Evolutionary conservation across 1,140 invertebrate genomes (phyloP).

Genomic region (Heliconius melpomene): DNA sequence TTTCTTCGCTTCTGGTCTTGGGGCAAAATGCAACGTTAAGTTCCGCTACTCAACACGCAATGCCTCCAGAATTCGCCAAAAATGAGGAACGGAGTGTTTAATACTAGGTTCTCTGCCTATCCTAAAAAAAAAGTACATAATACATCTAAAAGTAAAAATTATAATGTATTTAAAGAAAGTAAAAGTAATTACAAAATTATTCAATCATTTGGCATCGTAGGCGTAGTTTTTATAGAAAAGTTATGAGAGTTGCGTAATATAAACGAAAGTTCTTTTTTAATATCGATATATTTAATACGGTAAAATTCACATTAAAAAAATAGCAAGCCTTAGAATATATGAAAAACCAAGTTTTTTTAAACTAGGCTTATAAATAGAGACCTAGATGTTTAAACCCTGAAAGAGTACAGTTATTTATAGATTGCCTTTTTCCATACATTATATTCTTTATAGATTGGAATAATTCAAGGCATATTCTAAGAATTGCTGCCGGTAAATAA

Average conservation of each 20-base stretch:
- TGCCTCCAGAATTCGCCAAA: too few relatives aligned
- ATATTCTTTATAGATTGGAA: slow-evolving; percentile 31
- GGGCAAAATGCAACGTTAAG: too few relatives aligned
- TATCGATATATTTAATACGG: neutral
- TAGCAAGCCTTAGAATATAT: too few relatives aligned
- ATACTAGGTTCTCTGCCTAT: too few relatives aligned
- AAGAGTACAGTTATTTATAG: too few relatives aligned
- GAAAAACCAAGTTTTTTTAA: neutral
- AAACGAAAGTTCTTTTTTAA: neutral
- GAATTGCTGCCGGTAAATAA: slow-evolving; percentile 51
- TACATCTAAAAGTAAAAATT: slow-evolving; percentile 4
- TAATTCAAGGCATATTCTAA: slow-evolving; percentile 40
- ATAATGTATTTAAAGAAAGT: slow-evolving; percentile 15
- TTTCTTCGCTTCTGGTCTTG: too few relatives aligned
- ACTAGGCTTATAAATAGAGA: neutral
- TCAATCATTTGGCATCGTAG: neutral
- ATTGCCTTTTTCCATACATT: too few relatives aligned
- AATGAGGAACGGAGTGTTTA: too few relatives aligned
- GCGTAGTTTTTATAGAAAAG: neutral
- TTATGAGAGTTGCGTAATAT: neutral
- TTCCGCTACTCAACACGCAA: too few relatives aligned
- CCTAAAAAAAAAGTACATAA: too few relatives aligned
- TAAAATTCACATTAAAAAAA: neutral
- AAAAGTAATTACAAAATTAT: slow-evolving; percentile 38
- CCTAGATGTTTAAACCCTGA: too few relatives aligned